phyloP scores from a whole-genome alignment of 2,113 vertebrate genomes.

The Notarius lentiginosus region DNA sequence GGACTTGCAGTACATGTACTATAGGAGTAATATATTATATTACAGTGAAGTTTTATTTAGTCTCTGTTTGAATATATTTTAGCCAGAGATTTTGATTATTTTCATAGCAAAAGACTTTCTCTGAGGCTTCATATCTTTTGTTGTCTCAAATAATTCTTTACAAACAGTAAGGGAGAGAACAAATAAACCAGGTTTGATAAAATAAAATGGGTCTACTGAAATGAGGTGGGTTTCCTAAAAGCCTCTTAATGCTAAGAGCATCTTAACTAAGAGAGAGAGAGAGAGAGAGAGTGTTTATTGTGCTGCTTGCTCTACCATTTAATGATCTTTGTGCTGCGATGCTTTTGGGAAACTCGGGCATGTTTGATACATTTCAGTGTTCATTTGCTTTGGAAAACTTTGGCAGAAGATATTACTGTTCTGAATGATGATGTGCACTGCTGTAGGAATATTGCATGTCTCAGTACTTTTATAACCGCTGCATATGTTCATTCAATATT shows the following conservation, averaged over 20 bases:
- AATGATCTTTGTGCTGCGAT: too few relatives aligned
- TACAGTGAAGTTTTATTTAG: not conserved
- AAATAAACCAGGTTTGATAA: slow-evolving; percentile 1
- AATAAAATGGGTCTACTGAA: not conserved
- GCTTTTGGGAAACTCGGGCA: too few relatives aligned
- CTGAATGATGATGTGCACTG: not conserved
- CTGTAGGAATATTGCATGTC: not conserved
- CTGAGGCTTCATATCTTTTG: not conserved
- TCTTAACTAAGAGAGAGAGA: too few relatives aligned
- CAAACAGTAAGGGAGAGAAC: slow-evolving; percentile 21
- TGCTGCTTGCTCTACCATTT: too few relatives aligned
- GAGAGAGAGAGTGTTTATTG: too few relatives aligned
- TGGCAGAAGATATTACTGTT: not conserved
- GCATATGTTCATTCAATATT: not conserved
- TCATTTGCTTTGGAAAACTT: not conserved
- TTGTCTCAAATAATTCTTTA: not conserved
- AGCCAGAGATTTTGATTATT: not conserved
- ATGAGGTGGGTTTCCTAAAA: too few relatives aligned
- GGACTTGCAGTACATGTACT: not conserved
- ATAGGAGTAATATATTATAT: not conserved
- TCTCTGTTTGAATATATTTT: not conserved
- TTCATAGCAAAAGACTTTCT: not conserved
- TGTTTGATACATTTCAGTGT: not conserved
- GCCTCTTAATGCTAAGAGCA: too few relatives aligned
- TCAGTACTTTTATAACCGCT: not conserved